Percentiles rank a stretch among this genome's conserved stretches.
Conservation (phyloP, 2,113 vertebrate species). For the Phodopus roborovskii region DNA sequence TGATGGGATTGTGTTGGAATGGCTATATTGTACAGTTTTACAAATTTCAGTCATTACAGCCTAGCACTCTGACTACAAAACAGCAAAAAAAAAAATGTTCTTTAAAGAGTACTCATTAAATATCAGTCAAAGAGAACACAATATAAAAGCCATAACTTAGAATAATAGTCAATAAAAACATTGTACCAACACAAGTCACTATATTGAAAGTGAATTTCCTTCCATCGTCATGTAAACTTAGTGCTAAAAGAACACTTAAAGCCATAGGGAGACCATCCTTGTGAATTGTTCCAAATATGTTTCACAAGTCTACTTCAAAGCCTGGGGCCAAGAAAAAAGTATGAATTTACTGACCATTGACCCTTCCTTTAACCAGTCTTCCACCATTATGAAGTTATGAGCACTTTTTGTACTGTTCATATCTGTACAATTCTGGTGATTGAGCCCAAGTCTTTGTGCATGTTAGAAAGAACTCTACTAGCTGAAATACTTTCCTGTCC, state of each 20-base stretch:
- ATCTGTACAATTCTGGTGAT: neutral
- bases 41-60: slow-evolving; percentile 74
- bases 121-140: slow-evolving; percentile 80
- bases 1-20: slow-evolving; percentile 75
- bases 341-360: neutral
- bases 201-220: slow-evolving; percentile 70
- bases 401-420: neutral
- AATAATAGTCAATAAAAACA: slow-evolving; percentile 76
- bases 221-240: slow-evolving; percentile 42
- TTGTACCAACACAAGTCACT: slow-evolving; percentile 65
- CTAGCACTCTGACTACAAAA: slow-evolving; percentile 72
- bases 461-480: too few species aligned
- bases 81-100: slow-evolving; percentile 71
- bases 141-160: slow-evolving; percentile 62
- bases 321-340: neutral
- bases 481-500: neutral
- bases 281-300: slow-evolving; percentile 5
- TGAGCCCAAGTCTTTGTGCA: neutral
- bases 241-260: slow-evolving; percentile 39
- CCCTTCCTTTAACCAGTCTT: neutral
- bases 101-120: slow-evolving; percentile 79
- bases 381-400: neutral
- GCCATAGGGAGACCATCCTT: neutral
- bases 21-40: slow-evolving; percentile 65
- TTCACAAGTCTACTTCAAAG: slow-evolving; percentile 23